A percentile compares a stretch with the other conserved stretches of the same genome.
Evolutionary conservation across 2,888 invertebrate species (phyloP).

Genomic region (Nephrotoma guestfalica): DNA sequence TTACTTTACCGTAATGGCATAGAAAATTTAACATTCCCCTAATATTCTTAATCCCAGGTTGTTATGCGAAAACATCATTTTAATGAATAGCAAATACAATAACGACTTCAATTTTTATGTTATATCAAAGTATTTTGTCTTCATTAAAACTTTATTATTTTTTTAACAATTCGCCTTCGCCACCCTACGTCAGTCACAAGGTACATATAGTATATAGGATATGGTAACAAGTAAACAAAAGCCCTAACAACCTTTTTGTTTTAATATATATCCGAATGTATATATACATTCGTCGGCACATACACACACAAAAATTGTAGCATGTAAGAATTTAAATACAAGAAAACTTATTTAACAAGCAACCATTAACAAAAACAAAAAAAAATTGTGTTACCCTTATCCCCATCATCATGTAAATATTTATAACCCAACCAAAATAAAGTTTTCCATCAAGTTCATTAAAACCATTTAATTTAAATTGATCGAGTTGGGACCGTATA

Average conservation of each 20-base stretch:
- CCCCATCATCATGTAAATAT: neutral
- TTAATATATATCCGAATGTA: neutral
- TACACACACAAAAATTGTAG: neutral
- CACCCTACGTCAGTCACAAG: neutral
- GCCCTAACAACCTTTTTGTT: neutral
- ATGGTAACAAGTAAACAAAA: neutral
- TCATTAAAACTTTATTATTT: neutral
- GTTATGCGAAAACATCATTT: neutral
- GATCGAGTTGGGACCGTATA: neutral
- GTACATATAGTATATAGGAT: neutral
- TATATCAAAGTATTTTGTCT: neutral
- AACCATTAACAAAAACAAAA: neutral
- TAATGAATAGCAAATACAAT: neutral
- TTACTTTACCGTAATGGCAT: neutral
- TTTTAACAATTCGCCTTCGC: neutral
- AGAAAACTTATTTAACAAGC: neutral
- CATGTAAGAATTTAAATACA: neutral
- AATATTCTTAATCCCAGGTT: neutral
- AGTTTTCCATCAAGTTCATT: neutral
- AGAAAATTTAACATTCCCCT: neutral
- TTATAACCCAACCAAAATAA: neutral
- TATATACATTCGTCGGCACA: neutral
- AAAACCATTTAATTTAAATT: neutral
- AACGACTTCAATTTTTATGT: neutral
- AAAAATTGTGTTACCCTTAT: neutral